Evolutionary conservation across 2,113 vertebrate genomes (phyloP).

Genomic region (Takifugu flavidus): DNA sequence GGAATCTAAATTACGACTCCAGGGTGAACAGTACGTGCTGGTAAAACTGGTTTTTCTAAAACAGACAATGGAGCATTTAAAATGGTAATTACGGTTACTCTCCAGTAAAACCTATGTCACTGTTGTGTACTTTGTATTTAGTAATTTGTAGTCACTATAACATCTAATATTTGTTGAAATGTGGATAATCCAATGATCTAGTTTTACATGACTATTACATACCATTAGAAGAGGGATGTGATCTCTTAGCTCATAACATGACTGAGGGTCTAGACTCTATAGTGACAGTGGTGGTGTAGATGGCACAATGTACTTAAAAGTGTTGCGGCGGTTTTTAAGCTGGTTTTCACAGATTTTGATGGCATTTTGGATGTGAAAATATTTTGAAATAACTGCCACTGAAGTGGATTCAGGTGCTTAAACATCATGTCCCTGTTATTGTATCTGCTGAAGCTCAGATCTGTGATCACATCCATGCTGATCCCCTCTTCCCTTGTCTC

Average conservation of each 20-base stretch:
- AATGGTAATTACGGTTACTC: neutral
- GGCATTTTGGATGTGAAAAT: too few species aligned
- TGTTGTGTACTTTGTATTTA: neutral
- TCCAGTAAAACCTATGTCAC: conserved; percentile 7
- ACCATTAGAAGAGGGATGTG: conserved; percentile 20
- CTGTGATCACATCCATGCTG: conserved; percentile 39
- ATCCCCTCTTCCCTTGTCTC: conserved; percentile 26
- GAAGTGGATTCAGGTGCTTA: conserved; percentile 3
- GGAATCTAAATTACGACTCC: conserved; percentile 7
- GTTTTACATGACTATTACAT: conserved; percentile 8
- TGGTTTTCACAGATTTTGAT: neutral
- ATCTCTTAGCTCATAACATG: conserved; percentile 19
- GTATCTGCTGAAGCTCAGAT: conserved; percentile 27
- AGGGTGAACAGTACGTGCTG: conserved; percentile 4
- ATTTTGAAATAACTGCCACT: too few species aligned
- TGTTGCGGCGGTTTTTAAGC: neutral
- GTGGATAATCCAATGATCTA: neutral
- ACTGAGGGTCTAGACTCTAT: conserved; percentile 29
- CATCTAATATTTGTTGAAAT: neutral
- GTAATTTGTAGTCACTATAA: conserved; percentile 11
- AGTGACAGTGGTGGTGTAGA: conserved; percentile 24
- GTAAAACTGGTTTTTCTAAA: neutral
- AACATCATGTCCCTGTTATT: conserved; percentile 26
- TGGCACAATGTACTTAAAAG: conserved; percentile 60
- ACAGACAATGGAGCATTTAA: conserved; percentile 23